Percentiles rank a stretch among this genome's conserved stretches.
phyloP scores from a whole-genome alignment of 2,113 vertebrate genomes.

The Montifringilla adamsi region DNA sequence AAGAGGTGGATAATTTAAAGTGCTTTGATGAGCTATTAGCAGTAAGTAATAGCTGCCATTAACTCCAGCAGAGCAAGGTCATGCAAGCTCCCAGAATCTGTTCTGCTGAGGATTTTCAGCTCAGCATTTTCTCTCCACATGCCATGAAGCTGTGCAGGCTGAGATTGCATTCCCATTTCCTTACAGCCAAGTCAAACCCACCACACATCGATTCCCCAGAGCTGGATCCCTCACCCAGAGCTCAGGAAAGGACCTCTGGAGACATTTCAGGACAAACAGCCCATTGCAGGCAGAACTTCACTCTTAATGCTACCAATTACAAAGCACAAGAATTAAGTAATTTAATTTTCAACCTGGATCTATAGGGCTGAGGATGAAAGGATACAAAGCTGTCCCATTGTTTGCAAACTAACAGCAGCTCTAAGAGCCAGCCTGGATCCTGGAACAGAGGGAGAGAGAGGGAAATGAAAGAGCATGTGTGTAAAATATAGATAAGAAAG shows the following conservation, averaged over 20 bases:
- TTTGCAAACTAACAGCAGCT: background rate
- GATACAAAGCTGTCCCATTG: background rate
- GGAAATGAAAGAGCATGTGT: conserved; percentile 53
- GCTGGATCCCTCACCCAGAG: background rate
- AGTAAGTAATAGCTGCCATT: conserved; percentile 30
- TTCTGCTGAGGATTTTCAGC: background rate
- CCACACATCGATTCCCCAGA: background rate
- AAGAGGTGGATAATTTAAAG: background rate
- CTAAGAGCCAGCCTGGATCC: background rate
- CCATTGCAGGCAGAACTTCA: background rate
- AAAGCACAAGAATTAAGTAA: background rate
- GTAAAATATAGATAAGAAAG: conserved; percentile 72
- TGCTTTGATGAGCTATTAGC: conserved; percentile 14
- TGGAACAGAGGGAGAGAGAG: conserved; percentile 5
- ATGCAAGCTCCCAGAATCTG: background rate
- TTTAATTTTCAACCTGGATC: background rate
- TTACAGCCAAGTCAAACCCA: background rate
- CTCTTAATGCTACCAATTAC: background rate
- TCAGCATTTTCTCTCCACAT: background rate
- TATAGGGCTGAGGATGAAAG: background rate
- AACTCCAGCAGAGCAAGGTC: background rate
- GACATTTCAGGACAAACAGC: background rate
- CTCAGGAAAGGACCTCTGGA: background rate
- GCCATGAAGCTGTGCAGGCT: background rate
- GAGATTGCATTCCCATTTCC: background rate